Conservation (phyloP, 37 sponge, comb jelly and placozoan species). For the Diacarnus erythraeanus region DNA sequence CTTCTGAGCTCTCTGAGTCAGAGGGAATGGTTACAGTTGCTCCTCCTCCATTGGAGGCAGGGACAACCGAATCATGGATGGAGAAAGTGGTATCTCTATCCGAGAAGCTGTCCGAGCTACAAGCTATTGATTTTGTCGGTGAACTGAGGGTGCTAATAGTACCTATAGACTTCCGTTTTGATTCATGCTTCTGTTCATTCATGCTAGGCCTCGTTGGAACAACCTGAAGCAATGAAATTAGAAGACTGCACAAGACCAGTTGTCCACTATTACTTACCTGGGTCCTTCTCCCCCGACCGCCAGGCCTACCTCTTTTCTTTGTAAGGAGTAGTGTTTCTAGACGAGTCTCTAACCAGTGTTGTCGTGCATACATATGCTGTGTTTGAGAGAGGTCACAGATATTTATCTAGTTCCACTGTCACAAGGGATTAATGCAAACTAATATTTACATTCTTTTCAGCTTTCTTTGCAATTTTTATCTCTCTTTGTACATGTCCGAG, state of each 20-base stretch:
- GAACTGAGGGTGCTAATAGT: neutral
- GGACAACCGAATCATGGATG: neutral
- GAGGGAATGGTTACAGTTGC: neutral
- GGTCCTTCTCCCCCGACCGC: conserved; percentile 23
- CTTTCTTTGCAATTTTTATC: conserved; percentile 5
- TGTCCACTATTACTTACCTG: neutral
- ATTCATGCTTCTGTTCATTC: neutral
- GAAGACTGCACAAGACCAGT: too few species aligned
- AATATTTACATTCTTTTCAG: conserved; percentile 8
- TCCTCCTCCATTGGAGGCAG: neutral
- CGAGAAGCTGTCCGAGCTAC: neutral
- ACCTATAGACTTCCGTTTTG: neutral
- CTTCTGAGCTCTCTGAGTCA: neutral
- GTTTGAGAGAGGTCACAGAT: neutral
- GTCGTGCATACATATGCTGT: neutral
- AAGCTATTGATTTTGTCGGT: neutral
- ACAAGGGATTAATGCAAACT: neutral
- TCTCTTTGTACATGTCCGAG: conserved; percentile 17
- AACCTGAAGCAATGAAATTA: neutral
- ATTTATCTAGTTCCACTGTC: neutral
- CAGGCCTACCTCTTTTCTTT: conserved; percentile 44
- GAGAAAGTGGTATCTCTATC: neutral
- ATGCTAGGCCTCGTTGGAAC: neutral
- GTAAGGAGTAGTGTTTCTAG: conserved; percentile 41
- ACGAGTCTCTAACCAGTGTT: conserved; percentile 50